These are phyloP conservation scores for Drosophila koepferae DNA, from an alignment of 2,888 invertebrate genomes.

Conservation along the genomic window DNA sequence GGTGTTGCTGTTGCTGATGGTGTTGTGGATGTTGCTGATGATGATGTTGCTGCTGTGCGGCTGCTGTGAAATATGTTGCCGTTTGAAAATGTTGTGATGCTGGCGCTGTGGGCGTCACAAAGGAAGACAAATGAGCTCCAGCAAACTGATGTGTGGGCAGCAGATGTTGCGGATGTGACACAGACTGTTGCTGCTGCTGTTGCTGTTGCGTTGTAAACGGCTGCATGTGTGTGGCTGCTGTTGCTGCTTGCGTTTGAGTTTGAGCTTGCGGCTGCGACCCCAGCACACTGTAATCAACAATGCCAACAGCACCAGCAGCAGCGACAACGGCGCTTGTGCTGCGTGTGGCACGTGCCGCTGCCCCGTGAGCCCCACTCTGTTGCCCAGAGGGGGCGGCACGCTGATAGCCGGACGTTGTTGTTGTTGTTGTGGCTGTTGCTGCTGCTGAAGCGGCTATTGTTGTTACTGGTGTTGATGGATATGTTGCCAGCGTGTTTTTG, in stretches of 20 bases:
- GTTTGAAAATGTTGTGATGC: conserved; percentile 66
- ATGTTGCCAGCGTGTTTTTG: conserved; percentile 62
- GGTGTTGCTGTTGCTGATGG: conserved; percentile 26
- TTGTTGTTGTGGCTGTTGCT: conserved; percentile 62
- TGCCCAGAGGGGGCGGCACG: conserved; percentile 75
- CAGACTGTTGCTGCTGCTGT: conserved; percentile 44
- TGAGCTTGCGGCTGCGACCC: conserved; percentile 33
- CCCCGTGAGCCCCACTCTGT: conserved; percentile 73
- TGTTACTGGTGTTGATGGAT: conserved; percentile 46
- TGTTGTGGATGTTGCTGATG: conserved; percentile 44
- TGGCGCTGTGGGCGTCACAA: conserved; percentile 59
- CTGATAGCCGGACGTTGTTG: conserved; percentile 83
- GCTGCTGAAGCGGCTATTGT: conserved; percentile 22
- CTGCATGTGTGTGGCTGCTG: conserved; percentile 43
- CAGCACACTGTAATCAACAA: conserved; percentile 70
- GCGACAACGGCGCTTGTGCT: conserved; percentile 55
- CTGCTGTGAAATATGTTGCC: conserved; percentile 61
- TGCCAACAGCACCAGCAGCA: conserved; percentile 53
- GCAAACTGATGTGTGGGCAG: conserved; percentile 64
- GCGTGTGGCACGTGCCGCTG: conserved; percentile 80
- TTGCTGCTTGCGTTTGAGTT: conserved; percentile 4
- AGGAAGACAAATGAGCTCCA: conserved; percentile 68
- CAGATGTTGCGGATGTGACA: conserved; percentile 57
- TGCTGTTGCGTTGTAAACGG: conserved; percentile 50
- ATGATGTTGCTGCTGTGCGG: conserved; percentile 64